Conservation (phyloP, 2,113 vertebrate species). For the Uria aalge region DNA sequence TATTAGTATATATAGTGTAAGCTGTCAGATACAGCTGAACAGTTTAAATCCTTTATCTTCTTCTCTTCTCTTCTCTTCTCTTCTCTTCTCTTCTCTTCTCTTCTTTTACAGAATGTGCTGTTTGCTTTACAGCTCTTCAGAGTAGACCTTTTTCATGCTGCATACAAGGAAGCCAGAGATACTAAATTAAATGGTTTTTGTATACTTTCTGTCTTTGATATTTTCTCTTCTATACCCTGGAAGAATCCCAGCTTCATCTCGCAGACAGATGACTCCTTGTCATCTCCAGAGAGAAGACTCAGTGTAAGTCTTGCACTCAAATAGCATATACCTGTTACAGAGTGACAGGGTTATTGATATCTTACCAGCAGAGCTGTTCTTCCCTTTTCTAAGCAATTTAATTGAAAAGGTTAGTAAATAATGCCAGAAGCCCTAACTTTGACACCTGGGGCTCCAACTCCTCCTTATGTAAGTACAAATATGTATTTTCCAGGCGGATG, state of each 20-base stretch:
- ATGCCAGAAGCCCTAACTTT: neutral
- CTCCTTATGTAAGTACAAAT: neutral
- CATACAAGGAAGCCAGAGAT: neutral
- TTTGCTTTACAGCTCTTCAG: neutral
- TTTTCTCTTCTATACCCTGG: neutral
- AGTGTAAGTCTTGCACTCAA: neutral
- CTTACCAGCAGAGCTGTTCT: neutral
- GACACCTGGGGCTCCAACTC: neutral
- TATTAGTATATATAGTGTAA: neutral
- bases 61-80: too few relatives aligned
- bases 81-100: too few relatives aligned
- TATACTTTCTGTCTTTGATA: neutral
- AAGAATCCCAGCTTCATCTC: slow-evolving; percentile 24
- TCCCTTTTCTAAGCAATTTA: neutral
- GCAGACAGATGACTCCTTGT: neutral
- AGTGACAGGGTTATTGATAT: neutral
- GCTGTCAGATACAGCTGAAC: neutral
- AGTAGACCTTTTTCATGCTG: neutral
- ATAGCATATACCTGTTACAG: neutral
- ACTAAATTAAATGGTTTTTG: neutral
- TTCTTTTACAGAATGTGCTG: neutral
- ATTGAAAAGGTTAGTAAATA: neutral
- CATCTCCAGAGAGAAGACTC: slow-evolving; percentile 6
- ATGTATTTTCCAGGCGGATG: neutral
- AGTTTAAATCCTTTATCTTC: neutral